phyloP scores from a whole-genome alignment of 1,140 invertebrate genomes.

The Phthorimaea operculella region DNA sequence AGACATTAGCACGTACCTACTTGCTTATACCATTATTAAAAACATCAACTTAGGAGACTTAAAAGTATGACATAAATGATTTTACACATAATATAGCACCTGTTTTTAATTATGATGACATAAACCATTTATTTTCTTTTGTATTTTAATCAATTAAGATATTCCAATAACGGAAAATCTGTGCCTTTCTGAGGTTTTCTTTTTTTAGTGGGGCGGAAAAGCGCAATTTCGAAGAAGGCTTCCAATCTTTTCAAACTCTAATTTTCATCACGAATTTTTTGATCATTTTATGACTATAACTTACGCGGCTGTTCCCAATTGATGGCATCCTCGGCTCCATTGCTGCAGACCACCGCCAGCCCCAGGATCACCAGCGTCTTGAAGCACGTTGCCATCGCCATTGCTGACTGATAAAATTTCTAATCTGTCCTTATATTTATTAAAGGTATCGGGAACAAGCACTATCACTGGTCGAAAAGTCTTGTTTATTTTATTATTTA shows the following conservation, averaged over 20 bases:
- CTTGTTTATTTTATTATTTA: background rate
- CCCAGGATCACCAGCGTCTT: conserved; percentile 40
- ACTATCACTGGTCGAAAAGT: conserved; percentile 2
- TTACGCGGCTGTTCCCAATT: conserved; percentile 40
- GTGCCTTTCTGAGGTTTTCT: no score
- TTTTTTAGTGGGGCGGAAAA: background rate
- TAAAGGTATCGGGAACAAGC: background rate
- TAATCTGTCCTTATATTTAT: background rate
- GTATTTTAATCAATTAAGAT: no score
- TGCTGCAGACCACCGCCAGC: conserved; percentile 38
- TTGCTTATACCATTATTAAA: no score
- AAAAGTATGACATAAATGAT: no score
- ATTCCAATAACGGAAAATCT: no score
- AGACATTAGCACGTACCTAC: no score
- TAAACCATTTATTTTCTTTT: no score
- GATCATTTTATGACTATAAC: conserved; percentile 16
- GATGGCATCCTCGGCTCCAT: conserved; percentile 45
- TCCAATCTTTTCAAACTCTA: background rate
- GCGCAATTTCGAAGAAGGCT: background rate
- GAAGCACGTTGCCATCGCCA: conserved; percentile 31
- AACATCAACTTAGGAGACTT: no score
- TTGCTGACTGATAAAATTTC: conserved; percentile 12
- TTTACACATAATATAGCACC: no score
- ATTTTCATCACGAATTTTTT: background rate
- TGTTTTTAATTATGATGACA: no score